Evolutionary conservation across 1,140 invertebrate genomes (phyloP).

Genomic region (Episyrphus balteatus): DNA sequence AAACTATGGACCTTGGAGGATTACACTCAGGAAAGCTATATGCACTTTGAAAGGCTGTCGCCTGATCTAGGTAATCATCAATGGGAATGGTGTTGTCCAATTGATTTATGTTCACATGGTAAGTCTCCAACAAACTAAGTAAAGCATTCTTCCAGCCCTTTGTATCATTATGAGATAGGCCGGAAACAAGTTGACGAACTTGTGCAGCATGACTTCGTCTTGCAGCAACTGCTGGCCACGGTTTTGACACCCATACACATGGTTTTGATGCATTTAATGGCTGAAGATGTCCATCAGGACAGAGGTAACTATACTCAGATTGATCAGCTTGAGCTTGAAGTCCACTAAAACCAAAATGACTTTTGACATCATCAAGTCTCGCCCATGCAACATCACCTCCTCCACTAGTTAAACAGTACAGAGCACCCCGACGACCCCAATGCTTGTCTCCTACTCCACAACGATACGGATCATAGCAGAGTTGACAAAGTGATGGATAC

Average conservation of each 20-base stretch:
- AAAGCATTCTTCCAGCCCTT: constrained; percentile 43
- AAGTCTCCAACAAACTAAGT: constrained; percentile 43
- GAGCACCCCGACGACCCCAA: constrained; percentile 65
- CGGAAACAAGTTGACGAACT: constrained; percentile 41
- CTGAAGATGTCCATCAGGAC: constrained; percentile 63
- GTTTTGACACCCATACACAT: constrained; percentile 66
- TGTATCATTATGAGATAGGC: constrained; percentile 27
- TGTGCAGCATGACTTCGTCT: constrained; percentile 44
- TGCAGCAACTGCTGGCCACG: constrained; percentile 57
- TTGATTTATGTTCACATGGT: constrained; percentile 35
- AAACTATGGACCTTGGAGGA: constrained; percentile 47
- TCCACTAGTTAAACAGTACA: constrained; percentile 64
- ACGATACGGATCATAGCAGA: constrained; percentile 48
- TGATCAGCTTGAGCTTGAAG: constrained; percentile 33
- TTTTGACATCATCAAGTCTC: constrained; percentile 48
- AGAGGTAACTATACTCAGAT: constrained; percentile 58
- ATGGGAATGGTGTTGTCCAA: constrained; percentile 42
- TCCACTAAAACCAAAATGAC: constrained; percentile 52
- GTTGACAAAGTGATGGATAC: constrained; percentile 57
- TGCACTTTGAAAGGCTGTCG: constrained; percentile 49
- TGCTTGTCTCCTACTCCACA: constrained; percentile 64
- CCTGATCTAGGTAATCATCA: constrained; percentile 46
- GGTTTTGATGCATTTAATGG: constrained; percentile 45
- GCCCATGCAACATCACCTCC: constrained; percentile 73
- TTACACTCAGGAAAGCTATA: constrained; percentile 51